Evolutionary conservation across 2,888 invertebrate species (phyloP).

Genomic region (Trissoscelio sp.): DNA sequence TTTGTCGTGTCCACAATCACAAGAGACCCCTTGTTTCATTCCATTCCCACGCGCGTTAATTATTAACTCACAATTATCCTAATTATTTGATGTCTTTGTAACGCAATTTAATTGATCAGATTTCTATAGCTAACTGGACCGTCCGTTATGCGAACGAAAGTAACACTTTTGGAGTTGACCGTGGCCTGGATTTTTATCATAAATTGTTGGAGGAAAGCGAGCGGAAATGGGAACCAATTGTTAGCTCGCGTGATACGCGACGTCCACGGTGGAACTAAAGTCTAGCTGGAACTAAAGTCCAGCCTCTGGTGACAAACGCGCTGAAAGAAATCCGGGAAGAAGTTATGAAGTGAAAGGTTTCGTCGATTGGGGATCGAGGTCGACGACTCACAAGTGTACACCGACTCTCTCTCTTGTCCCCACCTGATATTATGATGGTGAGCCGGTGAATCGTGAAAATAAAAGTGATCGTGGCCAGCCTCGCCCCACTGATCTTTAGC

Average conservation of each 20-base stretch:
- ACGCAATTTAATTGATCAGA: too few species aligned
- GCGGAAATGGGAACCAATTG: slow-evolving; percentile 3
- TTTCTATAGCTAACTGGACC: not conserved
- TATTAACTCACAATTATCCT: slow-evolving; percentile 12
- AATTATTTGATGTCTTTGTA: too few species aligned
- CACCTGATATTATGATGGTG: slow-evolving; percentile 44
- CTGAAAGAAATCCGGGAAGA: slow-evolving; percentile 77
- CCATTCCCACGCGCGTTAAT: slow-evolving; percentile 19
- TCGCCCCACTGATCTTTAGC: slow-evolving; percentile 74
- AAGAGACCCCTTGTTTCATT: slow-evolving; percentile 13
- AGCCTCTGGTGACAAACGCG: slow-evolving; percentile 70
- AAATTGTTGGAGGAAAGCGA: slow-evolving; percentile 30
- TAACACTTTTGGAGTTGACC: slow-evolving; percentile 15
- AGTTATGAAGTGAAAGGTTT: slow-evolving; percentile 82
- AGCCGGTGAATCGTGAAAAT: slow-evolving; percentile 68
- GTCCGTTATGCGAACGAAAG: slow-evolving; percentile 29
- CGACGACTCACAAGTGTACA: slow-evolving; percentile 72
- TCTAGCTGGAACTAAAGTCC: slow-evolving; percentile 48
- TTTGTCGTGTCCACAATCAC: slow-evolving; percentile 29
- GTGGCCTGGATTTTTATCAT: slow-evolving; percentile 27
- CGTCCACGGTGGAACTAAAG: slow-evolving; percentile 60
- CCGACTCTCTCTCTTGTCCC: slow-evolving; percentile 70
- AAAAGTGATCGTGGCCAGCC: slow-evolving; percentile 72
- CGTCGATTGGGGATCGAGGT: slow-evolving; percentile 80
- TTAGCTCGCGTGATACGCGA: slow-evolving; percentile 29